A percentile compares a stretch with the other conserved stretches of the same genome.
phyloP scores from a whole-genome alignment of 1,140 invertebrate genomes.

The Macrocentrus cingulum region DNA sequence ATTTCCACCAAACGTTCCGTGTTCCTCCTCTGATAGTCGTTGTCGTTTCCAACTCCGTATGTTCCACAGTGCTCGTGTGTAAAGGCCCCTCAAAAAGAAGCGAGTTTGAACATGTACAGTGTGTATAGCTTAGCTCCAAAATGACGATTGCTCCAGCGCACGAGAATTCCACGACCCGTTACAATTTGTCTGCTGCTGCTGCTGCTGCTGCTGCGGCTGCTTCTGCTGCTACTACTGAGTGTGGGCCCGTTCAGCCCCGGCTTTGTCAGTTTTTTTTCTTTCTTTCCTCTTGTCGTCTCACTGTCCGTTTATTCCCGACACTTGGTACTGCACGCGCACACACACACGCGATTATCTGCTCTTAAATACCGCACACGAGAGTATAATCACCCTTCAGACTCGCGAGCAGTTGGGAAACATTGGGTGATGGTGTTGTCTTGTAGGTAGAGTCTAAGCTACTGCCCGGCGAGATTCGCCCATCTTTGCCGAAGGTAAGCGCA shows the following conservation, averaged over 20 bases:
- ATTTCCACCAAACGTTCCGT: constrained; percentile 13
- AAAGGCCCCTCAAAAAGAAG: neutral
- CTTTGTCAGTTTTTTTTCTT: neutral
- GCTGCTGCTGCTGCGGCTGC: too few relatives aligned
- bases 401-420: constrained; percentile 45
- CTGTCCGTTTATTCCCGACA: neutral
- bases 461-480: constrained; percentile 56
- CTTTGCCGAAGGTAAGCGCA: constrained; percentile 50
- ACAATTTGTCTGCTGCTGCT: too few relatives aligned
- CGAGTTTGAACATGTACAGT: neutral
- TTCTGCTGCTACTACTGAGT: too few relatives aligned
- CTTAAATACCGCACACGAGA: constrained; percentile 24
- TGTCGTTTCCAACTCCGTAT: neutral
- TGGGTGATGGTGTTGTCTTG: constrained; percentile 52
- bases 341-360: too few relatives aligned
- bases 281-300: neutral
- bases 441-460: constrained; percentile 59
- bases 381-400: constrained; percentile 45
- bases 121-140: neutral
- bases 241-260: neutral
- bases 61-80: neutral
- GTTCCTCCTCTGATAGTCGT: constrained; percentile 9
- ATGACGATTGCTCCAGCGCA: neutral
- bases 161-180: too few relatives aligned
- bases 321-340: neutral